Evolutionary conservation across 2,888 invertebrate species (phyloP).

Genomic region (Drosophila mimetica): DNA sequence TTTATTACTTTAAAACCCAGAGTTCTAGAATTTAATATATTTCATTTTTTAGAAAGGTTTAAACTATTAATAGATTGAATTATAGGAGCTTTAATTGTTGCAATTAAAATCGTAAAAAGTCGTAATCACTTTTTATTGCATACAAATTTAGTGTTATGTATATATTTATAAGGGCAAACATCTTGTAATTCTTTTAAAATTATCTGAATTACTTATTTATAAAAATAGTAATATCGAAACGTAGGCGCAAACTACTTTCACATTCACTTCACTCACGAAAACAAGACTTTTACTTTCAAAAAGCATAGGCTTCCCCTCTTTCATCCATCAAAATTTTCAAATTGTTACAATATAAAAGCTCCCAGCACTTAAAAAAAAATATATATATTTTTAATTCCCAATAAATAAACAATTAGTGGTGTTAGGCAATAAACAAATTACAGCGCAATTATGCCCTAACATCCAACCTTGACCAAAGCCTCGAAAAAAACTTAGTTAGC

Average conservation of each 20-base stretch:
- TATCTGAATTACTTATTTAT: neutral
- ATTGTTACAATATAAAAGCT: neutral
- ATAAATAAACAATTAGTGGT: constrained; percentile 13
- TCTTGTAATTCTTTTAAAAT: neutral
- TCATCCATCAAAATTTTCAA: neutral
- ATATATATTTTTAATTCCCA: constrained; percentile 12
- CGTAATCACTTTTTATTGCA: neutral
- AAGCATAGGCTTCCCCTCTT: neutral
- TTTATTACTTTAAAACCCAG: neutral
- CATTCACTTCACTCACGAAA: constrained; percentile 4
- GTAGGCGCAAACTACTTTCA: constrained; percentile 10
- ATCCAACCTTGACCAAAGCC: constrained; percentile 22
- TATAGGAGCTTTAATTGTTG: constrained; percentile 3
- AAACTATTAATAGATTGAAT: neutral
- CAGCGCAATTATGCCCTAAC: constrained; percentile 19
- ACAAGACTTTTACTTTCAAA: constrained; percentile 25
- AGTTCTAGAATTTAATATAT: neutral
- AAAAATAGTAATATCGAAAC: neutral
- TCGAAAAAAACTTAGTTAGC: constrained; percentile 6
- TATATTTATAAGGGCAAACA: neutral
- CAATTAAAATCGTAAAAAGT: constrained; percentile 10
- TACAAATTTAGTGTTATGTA: neutral
- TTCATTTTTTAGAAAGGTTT: too few relatives aligned
- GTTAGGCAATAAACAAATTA: constrained; percentile 13
- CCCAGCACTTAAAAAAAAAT: constrained; percentile 10